These are phyloP conservation scores for Hybos culiciformis DNA, from an alignment of 2,888 invertebrate genomes.

Conservation along the genomic window DNA sequence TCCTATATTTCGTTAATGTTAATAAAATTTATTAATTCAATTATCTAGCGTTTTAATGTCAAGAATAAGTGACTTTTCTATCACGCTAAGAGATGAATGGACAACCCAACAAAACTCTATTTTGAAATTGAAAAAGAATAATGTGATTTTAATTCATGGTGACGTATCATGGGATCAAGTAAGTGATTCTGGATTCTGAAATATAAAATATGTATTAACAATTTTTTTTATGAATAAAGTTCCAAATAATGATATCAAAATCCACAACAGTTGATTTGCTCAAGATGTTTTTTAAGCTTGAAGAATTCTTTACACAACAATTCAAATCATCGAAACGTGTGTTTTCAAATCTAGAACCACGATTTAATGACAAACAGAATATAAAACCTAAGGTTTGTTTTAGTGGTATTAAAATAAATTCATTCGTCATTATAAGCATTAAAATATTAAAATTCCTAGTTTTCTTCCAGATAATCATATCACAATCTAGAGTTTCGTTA, in stretches of 20 bases:
- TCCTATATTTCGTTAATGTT: too few species aligned
- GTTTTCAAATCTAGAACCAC: slow-evolving; percentile 57
- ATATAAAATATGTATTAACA: neutral
- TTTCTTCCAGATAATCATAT: too few species aligned
- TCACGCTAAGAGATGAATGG: slow-evolving; percentile 81
- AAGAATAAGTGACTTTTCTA: slow-evolving; percentile 67
- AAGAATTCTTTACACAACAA: slow-evolving; percentile 96
- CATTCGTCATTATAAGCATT: too few species aligned
- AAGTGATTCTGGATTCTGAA: neutral
- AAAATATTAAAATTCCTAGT: too few species aligned
- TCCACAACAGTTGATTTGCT: slow-evolving; percentile 93
- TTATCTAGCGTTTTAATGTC: slow-evolving; percentile 83
- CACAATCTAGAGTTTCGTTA: too few species aligned
- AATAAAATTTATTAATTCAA: too few species aligned
- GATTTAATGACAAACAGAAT: slow-evolving; percentile 26
- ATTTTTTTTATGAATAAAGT: slow-evolving; percentile 22
- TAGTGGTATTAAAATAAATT: too few species aligned
- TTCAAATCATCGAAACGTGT: slow-evolving; percentile 91
- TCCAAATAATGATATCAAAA: slow-evolving; percentile 93
- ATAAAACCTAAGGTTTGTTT: too few species aligned
- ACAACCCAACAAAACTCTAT: slow-evolving; percentile 36
- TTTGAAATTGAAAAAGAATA: slow-evolving; percentile 39
- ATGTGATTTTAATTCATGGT: slow-evolving; percentile 83
- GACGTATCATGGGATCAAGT: slow-evolving; percentile 84
- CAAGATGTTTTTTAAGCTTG: slow-evolving; percentile 92